phyloP scores from a whole-genome alignment of 2,888 invertebrate species.

The Venusia cambrica region DNA sequence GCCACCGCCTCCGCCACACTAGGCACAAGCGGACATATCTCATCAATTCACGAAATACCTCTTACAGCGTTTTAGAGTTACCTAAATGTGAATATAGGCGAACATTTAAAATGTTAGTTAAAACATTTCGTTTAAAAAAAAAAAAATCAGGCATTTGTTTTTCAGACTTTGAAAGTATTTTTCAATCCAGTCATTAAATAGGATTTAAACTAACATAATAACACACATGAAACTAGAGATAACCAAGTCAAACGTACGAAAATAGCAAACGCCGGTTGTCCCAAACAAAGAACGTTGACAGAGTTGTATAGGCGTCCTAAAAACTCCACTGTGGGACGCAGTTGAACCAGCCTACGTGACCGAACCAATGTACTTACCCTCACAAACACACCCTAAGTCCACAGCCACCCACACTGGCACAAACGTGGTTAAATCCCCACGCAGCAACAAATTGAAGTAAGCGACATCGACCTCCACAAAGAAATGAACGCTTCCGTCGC shows the following conservation, averaged over 20 bases:
- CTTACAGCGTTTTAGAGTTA: neutral
- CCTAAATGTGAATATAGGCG: neutral
- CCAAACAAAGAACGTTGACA: slow-evolving; percentile 49
- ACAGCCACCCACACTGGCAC: slow-evolving; percentile 53
- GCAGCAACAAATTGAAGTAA: slow-evolving; percentile 41
- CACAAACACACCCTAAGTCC: slow-evolving; percentile 47
- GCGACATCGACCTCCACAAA: slow-evolving; percentile 73
- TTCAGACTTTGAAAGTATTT: too few species aligned
- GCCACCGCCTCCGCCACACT: slow-evolving; percentile 44
- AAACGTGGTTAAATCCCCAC: slow-evolving; percentile 56
- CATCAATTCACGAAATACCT: neutral
- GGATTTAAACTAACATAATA: too few species aligned
- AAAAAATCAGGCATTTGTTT: too few species aligned
- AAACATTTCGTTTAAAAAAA: too few species aligned
- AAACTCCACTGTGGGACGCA: slow-evolving; percentile 46
- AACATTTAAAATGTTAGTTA: too few species aligned
- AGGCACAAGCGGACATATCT: slow-evolving; percentile 45
- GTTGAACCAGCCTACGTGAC: slow-evolving; percentile 75
- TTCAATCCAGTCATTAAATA: too few species aligned
- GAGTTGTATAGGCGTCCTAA: slow-evolving; percentile 46
- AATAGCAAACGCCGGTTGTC: slow-evolving; percentile 7
- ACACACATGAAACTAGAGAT: neutral
- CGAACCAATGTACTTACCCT: slow-evolving; percentile 62
- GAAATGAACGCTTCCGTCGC: slow-evolving; percentile 58
- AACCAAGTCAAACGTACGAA: neutral